A percentile compares a stretch with the other conserved stretches of the same genome.
phyloP scores from a whole-genome alignment of 2,113 vertebrate genomes.

The Elephantulus edwardii region DNA sequence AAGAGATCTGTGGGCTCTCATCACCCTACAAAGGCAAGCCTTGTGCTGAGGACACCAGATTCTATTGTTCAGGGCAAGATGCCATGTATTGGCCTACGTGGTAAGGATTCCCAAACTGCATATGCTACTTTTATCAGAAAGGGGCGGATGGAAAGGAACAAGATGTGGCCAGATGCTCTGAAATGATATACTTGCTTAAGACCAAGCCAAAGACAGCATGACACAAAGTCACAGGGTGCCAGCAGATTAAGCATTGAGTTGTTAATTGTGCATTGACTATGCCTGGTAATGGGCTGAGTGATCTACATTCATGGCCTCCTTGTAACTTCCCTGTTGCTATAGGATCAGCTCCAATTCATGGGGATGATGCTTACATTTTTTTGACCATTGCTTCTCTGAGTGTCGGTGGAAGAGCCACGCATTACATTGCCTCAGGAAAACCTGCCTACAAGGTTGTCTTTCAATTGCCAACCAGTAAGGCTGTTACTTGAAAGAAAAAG shows the following conservation, averaged over 20 bases:
- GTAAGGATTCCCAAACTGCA: neutral
- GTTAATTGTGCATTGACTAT: neutral
- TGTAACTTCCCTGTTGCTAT: neutral
- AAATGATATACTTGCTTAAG: neutral
- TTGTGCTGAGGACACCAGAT: neutral
- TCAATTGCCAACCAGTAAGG: no score
- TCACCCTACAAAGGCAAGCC: neutral
- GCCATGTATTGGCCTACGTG: neutral
- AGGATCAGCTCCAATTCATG: neutral
- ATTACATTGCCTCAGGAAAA: no score
- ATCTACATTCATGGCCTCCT: neutral
- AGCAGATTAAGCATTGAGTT: neutral
- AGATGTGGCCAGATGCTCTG: neutral
- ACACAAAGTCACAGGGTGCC: neutral
- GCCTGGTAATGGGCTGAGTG: neutral
- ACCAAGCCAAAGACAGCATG: rapidly evolving
- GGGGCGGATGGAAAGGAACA: neutral
- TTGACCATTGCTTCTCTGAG: no score
- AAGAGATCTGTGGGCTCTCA: neutral
- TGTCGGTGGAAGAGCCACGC: no score
- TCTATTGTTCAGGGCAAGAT: conserved; percentile 37
- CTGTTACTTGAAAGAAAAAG: no score
- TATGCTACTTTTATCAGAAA: neutral
- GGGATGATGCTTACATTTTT: no score
- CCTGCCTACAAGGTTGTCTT: no score